phyloP scores from a whole-genome alignment of 2,797 vertebrate genomes.

The Nannoperca australis region DNA sequence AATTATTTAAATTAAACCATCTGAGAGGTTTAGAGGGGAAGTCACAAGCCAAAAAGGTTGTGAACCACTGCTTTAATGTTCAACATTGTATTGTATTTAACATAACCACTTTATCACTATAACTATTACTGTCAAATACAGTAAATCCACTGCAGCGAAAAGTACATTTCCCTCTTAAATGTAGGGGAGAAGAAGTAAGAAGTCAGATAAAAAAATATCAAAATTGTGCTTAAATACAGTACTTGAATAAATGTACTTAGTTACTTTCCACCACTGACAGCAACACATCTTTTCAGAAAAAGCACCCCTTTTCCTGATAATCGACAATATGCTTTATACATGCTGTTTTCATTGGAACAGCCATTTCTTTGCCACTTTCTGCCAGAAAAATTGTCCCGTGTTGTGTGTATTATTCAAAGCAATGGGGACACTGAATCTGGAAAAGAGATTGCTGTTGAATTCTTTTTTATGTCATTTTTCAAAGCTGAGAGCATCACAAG shows the following conservation, averaged over 20 bases:
- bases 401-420: conserved; percentile 14
- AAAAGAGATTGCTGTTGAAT: conserved; percentile 22
- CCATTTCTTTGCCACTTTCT: neutral
- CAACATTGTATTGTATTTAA: too few species aligned
- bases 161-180: neutral
- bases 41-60: neutral
- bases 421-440: conserved; percentile 11
- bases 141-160: neutral
- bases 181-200: neutral
- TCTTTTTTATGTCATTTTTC: conserved; percentile 1
- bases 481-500: neutral
- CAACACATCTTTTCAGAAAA: conserved; percentile 1
- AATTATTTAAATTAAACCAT: neutral
- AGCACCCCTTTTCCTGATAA: neutral
- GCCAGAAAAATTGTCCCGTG: neutral
- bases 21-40: neutral
- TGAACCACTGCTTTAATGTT: neutral
- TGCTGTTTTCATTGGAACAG: conserved; percentile 11
- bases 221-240: neutral
- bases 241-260: neutral
- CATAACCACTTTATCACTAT: too few species aligned
- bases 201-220: neutral
- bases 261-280: neutral
- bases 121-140: neutral
- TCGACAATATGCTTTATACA: too few species aligned